Conservation (phyloP, 2,797 vertebrate species). For the Catostomus latipinnis region DNA sequence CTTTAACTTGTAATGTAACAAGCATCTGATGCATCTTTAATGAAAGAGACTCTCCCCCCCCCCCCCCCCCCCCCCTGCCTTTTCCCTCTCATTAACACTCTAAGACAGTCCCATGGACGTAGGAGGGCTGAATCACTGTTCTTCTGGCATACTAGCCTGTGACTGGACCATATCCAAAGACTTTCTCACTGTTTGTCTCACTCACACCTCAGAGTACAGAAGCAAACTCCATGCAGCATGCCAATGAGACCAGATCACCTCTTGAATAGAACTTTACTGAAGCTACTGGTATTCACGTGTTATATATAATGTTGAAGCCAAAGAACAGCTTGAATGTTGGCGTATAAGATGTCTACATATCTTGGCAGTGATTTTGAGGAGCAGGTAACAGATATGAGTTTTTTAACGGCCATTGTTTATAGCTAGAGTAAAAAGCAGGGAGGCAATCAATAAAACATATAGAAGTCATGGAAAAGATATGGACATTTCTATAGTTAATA, state of each 20-base stretch:
- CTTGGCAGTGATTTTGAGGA: neutral
- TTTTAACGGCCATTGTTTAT: neutral
- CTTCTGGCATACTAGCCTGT: slow-evolving; percentile 42
- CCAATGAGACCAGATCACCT: slow-evolving; percentile 39
- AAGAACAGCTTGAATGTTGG: slow-evolving; percentile 24
- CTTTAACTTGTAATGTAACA: slow-evolving; percentile 44
- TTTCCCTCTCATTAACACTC: slow-evolving; percentile 47
- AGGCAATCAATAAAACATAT: too few relatives aligned
- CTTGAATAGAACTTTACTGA: slow-evolving; percentile 17
- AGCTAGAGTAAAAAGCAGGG: neutral
- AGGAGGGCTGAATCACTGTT: slow-evolving; percentile 45
- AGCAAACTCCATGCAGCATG: slow-evolving; percentile 43
- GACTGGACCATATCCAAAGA: slow-evolving; percentile 55
- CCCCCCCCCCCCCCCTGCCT: neutral
- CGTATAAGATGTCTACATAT: neutral
- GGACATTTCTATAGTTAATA: too few relatives aligned
- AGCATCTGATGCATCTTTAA: slow-evolving; percentile 49
- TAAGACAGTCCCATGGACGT: slow-evolving; percentile 32
- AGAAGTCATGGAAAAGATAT: too few relatives aligned
- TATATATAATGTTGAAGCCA: neutral
- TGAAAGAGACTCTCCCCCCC: slow-evolving; percentile 34
- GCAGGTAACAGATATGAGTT: neutral
- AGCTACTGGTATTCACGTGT: neutral
- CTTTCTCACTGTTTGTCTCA: slow-evolving; percentile 49
- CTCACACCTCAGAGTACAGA: slow-evolving; percentile 45